Evolutionary conservation across 2,888 invertebrate genomes (phyloP), one percentile per base, ranked within the genome.

Genomic region (Machimus rusticus): DNA sequence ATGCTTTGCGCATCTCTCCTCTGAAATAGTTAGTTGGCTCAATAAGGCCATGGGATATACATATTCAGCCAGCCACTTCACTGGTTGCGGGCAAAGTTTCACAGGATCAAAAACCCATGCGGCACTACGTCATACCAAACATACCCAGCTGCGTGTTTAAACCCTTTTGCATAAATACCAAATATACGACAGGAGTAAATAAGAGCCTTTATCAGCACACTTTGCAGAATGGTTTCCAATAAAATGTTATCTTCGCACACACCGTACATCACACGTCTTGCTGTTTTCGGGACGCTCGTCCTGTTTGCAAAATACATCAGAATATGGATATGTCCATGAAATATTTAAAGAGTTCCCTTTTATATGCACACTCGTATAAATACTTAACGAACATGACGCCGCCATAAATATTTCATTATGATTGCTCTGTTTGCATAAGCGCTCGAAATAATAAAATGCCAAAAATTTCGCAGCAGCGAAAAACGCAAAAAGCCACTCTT

Each of bases 281-380:
- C 81, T n/a, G 51, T 46, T 55, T 76, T 76, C 37, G 76, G 76
- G 23, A 39, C 51, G 16, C 14, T 14, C 51, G 46, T 23, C 23
- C 51, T 84, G 84, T 82, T 51, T 55, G 28, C 31, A 55, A 37
- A 82, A 82, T 82, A 57, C 34, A 84, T 84, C 74, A 23, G 66
- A 14, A 84, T 74, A 66, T 51, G 84, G 39, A 74, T 84, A 34
- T 39, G n/a, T 34, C 2, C 66, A 55, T 81, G 81, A 81, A 81
- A 81, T 81, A 81, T 81, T 46, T 51, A 81, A 81, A 81, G 55
- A 81, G 81, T 81, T 37, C 66, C 66, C 23, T 79, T 51, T 81
- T 51, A 55, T 81, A 81, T 51, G 23, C 51, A 55, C 34, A 28
- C 51, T 16, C 31, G 81, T 31, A 81, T 81, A 51, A 81, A 81